Percentiles rank a stretch among this genome's conserved stretches.
phyloP scores from a whole-genome alignment of 1,140 invertebrate species.

The Thaumatotibia leucotreta region DNA sequence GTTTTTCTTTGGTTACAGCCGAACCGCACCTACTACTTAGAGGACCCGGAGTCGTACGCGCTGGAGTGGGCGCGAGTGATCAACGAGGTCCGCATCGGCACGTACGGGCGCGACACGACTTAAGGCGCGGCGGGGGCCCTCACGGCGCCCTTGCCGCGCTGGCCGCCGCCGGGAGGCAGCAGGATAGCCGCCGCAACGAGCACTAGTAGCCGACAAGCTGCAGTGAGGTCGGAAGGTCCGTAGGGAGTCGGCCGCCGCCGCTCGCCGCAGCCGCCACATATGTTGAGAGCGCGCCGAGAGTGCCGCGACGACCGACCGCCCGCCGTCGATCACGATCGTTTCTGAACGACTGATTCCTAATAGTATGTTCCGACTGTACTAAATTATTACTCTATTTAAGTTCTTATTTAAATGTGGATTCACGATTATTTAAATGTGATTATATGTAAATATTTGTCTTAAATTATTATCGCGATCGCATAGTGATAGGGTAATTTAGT shows the following conservation, averaged over 20 bases:
- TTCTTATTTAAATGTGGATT: slow-evolving; percentile 67
- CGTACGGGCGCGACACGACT: slow-evolving; percentile 75
- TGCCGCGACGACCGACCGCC: slow-evolving; percentile 29
- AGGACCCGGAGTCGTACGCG: slow-evolving; percentile 95
- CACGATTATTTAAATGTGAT: slow-evolving; percentile 36
- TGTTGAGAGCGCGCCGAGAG: slow-evolving; percentile 34
- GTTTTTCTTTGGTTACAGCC: slow-evolving; percentile 84
- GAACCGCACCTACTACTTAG: slow-evolving; percentile 97
- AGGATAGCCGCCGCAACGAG: slow-evolving; percentile 66
- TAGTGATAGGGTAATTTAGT: slow-evolving; percentile 53
- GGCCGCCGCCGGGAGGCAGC: slow-evolving; percentile 48
- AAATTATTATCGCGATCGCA: slow-evolving; percentile 68
- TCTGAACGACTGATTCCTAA: slow-evolving; percentile 72
- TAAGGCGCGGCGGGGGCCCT: slow-evolving; percentile 44
- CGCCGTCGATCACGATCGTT: slow-evolving; percentile 38
- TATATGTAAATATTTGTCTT: slow-evolving; percentile 71
- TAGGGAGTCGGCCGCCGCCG: slow-evolving; percentile 26
- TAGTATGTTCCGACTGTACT: slow-evolving; percentile 65
- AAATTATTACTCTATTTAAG: slow-evolving; percentile 70
- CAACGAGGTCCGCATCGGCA: slow-evolving; percentile 87
- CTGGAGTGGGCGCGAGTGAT: slow-evolving; percentile 96
- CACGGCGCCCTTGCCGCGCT: slow-evolving; percentile 38
- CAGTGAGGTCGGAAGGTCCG: slow-evolving; percentile 36
- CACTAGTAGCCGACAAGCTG: slow-evolving; percentile 47
- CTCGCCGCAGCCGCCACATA: slow-evolving; percentile 34